phyloP scores from a whole-genome alignment of 2,113 vertebrate species.

The Muntiacus muntjak region DNA sequence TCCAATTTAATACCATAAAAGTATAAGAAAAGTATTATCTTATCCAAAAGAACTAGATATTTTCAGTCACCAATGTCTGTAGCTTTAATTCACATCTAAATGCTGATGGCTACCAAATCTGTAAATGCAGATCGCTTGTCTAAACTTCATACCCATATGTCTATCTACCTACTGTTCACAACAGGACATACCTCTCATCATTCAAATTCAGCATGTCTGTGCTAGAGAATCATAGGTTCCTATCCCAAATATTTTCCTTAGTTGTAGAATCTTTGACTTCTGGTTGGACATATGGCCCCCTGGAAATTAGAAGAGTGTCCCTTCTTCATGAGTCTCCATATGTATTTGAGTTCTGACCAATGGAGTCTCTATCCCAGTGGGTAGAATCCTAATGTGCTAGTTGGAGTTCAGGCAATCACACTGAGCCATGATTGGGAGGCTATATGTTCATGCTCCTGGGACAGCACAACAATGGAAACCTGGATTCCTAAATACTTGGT shows the following conservation, averaged over 20 bases:
- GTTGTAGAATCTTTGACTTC: background rate
- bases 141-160: background rate
- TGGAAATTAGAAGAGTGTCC: background rate
- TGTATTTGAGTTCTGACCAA: background rate
- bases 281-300: background rate
- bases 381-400: background rate
- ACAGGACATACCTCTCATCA: background rate
- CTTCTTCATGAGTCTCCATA: background rate
- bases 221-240: background rate
- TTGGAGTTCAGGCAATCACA: background rate
- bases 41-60: background rate
- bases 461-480: background rate
- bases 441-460: background rate
- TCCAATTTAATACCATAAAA: background rate
- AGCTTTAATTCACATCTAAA: background rate
- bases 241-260: background rate
- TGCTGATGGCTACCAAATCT: background rate
- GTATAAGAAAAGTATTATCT: background rate
- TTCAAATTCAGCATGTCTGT: background rate
- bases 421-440: background rate
- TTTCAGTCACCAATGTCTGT: background rate
- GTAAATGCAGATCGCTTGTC: background rate
- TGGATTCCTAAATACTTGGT: background rate
- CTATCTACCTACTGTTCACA: background rate
- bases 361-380: background rate